Percentiles rank a stretch among this genome's conserved stretches.
phyloP scores from a whole-genome alignment of 64 coral and sea anemone genomes.

The Montipora cactus region DNA sequence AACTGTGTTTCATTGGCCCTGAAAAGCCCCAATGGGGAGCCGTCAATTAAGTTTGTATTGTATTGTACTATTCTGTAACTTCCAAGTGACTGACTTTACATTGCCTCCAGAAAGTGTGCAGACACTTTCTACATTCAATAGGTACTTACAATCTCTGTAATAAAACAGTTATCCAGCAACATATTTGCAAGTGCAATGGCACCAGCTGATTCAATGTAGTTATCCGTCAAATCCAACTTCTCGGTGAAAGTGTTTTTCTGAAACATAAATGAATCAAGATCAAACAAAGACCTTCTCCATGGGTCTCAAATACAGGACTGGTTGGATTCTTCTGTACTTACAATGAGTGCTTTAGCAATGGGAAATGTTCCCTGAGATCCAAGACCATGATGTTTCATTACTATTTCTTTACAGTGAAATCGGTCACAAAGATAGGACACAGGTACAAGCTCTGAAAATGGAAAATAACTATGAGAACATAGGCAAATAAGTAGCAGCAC shows the following conservation, averaged over 20 bases:
- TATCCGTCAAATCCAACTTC: conserved; percentile 87
- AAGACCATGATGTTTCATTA: conserved; percentile 89
- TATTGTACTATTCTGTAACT: no score
- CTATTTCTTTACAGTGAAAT: conserved; percentile 79
- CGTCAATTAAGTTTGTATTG: no score
- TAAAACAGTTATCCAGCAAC: conserved; percentile 90
- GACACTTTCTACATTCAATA: neutral
- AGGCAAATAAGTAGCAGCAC: neutral
- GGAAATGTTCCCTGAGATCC: conserved; percentile 89
- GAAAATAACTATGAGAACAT: neutral
- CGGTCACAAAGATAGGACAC: conserved; percentile 83
- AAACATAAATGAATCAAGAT: neutral
- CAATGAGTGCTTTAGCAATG: conserved; percentile 88
- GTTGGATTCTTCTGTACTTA: conserved; percentile 18
- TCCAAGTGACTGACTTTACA: no score
- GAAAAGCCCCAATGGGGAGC: no score
- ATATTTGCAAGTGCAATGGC: conserved; percentile 74
- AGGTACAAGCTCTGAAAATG: conserved; percentile 80
- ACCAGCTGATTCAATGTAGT: conserved; percentile 80
- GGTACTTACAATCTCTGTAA: conserved; percentile 90
- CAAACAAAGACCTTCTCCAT: neutral
- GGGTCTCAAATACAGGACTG: no score
- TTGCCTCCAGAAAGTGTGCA: neutral
- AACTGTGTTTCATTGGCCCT: no score
- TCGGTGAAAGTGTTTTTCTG: conserved; percentile 98